phyloP scores from a whole-genome alignment of 2,797 vertebrate species.

The Pseudochaenichthys georgianus region DNA sequence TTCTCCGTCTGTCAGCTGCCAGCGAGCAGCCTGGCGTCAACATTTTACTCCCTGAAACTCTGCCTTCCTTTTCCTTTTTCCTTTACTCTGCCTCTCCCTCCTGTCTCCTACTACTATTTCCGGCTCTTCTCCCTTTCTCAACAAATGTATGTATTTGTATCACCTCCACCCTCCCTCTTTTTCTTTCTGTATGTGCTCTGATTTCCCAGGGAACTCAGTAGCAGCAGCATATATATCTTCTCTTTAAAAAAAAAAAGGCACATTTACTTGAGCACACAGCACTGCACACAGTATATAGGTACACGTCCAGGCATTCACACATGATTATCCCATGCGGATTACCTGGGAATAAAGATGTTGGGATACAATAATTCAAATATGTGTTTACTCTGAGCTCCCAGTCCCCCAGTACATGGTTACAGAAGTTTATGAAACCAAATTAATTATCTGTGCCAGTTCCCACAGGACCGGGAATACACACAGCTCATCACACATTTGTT shows the following conservation, averaged over 20 bases:
- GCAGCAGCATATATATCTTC: slow-evolving; percentile 53
- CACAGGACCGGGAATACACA: slow-evolving; percentile 59
- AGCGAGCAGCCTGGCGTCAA: slow-evolving; percentile 72
- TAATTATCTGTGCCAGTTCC: slow-evolving; percentile 76
- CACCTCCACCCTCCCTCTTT: slow-evolving; percentile 8
- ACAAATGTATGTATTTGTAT: slow-evolving; percentile 58
- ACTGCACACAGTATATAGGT: background rate
- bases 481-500: slow-evolving; percentile 70
- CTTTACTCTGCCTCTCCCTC: slow-evolving; percentile 40
- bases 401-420: slow-evolving; percentile 50
- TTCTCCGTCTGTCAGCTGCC: slow-evolving; percentile 76
- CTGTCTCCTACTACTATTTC: slow-evolving; percentile 57
- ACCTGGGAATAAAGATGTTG: slow-evolving; percentile 60
- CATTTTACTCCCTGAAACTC: slow-evolving; percentile 69
- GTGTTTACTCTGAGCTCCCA: slow-evolving; percentile 69
- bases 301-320: slow-evolving; percentile 10
- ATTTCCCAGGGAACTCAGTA: slow-evolving; percentile 81
- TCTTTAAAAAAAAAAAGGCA: slow-evolving; percentile 21
- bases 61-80: slow-evolving; percentile 54
- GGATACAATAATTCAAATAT: slow-evolving; percentile 70
- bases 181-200: slow-evolving; percentile 58
- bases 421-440: slow-evolving; percentile 77
- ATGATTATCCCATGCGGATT: slow-evolving; percentile 59
- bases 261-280: slow-evolving; percentile 12
- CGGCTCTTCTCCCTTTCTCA: slow-evolving; percentile 42